Conservation (phyloP, 2,113 vertebrate genomes). For the Rutilus rutilus region DNA sequence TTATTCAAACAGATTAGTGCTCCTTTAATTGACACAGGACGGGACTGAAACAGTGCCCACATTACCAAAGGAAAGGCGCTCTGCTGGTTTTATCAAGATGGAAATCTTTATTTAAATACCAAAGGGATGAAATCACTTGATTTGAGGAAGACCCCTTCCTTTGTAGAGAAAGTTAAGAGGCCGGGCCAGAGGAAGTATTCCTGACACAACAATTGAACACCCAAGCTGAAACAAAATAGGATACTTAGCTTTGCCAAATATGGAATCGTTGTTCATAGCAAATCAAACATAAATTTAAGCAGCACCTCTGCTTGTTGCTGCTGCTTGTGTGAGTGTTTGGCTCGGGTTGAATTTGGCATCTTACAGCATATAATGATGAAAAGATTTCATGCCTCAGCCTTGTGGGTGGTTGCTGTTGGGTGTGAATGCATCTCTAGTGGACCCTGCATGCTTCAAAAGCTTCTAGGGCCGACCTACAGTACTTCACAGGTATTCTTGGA, state of each 20-base stretch:
- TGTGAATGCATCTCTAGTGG: slow-evolving; percentile 52
- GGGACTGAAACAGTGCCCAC: slow-evolving; percentile 69
- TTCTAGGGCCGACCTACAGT: slow-evolving; percentile 48
- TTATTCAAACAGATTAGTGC: slow-evolving; percentile 71
- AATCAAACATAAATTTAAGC: slow-evolving; percentile 44
- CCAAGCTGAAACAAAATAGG: slow-evolving; percentile 29
- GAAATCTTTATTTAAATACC: slow-evolving; percentile 70
- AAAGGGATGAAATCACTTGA: slow-evolving; percentile 39
- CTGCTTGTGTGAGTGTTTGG: slow-evolving; percentile 25
- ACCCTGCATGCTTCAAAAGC: slow-evolving; percentile 55
- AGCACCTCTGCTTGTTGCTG: slow-evolving; percentile 10
- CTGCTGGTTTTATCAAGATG: slow-evolving; percentile 72
- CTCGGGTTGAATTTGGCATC: slow-evolving; percentile 42
- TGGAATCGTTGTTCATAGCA: slow-evolving; percentile 32
- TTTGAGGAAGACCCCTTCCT: slow-evolving; percentile 20
- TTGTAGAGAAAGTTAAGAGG: slow-evolving; percentile 1
- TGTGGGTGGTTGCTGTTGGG: slow-evolving; percentile 57
- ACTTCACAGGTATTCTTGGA: slow-evolving; percentile 59
- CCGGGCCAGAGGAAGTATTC: background rate
- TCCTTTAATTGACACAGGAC: slow-evolving; percentile 76
- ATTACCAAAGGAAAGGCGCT: slow-evolving; percentile 74
- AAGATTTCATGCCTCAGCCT: slow-evolving; percentile 48
- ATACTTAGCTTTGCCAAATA: slow-evolving; percentile 33
- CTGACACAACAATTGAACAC: background rate
- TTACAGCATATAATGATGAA: slow-evolving; percentile 48